Evolutionary conservation across 1,140 invertebrate species (phyloP).

Genomic region (Plodia interpunctella): DNA sequence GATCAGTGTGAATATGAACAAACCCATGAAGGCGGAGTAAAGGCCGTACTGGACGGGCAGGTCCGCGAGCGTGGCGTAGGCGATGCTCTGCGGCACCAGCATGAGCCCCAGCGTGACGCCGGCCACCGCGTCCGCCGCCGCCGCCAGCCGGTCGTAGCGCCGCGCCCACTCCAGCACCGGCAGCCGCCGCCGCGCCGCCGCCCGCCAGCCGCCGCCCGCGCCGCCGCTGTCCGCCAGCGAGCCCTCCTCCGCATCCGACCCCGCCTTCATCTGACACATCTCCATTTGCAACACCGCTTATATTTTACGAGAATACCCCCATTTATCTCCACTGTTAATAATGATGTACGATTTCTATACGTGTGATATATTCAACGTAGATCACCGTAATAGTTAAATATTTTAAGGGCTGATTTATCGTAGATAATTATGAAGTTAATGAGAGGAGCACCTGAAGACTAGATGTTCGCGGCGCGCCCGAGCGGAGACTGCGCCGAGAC

Average conservation of each 20-base stretch:
- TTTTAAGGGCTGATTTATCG: too few species aligned
- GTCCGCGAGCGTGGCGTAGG: conserved; percentile 87
- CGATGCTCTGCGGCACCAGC: conserved; percentile 90
- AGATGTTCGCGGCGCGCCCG: neutral
- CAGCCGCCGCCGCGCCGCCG: conserved; percentile 51
- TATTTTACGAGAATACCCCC: too few species aligned
- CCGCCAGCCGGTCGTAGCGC: conserved; percentile 78
- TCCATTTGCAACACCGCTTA: neutral
- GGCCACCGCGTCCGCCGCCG: conserved; percentile 83
- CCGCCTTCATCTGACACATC: conserved; percentile 16
- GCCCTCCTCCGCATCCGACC: conserved; percentile 30
- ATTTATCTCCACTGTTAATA: too few species aligned
- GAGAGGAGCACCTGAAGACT: neutral
- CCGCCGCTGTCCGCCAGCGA: conserved; percentile 14
- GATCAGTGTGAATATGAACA: conserved; percentile 17
- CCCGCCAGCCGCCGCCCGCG: conserved; percentile 14
- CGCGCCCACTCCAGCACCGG: conserved; percentile 81
- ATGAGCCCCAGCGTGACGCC: conserved; percentile 89
- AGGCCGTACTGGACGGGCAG: conserved; percentile 82
- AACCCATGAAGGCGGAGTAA: conserved; percentile 74
- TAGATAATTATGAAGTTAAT: neutral
- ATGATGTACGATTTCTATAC: too few species aligned
- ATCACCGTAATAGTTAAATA: too few species aligned
- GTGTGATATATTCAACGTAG: too few species aligned
- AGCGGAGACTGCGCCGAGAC: neutral